A percentile compares a stretch with the other conserved stretches of the same genome.
Evolutionary conservation across 2,888 invertebrate species (phyloP).

Genomic region (Dione juno): DNA sequence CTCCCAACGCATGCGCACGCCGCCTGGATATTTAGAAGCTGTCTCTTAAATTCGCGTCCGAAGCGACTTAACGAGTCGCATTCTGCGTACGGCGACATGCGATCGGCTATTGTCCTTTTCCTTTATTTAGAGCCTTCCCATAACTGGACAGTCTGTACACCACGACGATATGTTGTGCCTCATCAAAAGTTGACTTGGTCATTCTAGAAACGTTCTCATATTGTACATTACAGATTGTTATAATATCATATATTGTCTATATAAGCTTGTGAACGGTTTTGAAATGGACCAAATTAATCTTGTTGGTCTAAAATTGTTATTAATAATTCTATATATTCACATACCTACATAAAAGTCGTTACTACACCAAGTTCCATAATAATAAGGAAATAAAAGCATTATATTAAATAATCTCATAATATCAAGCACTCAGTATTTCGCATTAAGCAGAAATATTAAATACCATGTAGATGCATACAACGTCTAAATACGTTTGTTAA

Average conservation of each 20-base stretch:
- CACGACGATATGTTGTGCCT: conserved; percentile 37
- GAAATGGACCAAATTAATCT: too few relatives aligned
- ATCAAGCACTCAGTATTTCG: conserved; percentile 18
- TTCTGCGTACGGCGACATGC: conserved; percentile 74
- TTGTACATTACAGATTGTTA: background rate
- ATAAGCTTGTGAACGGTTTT: background rate
- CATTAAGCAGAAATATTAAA: conserved; percentile 24
- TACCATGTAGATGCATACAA: conserved; percentile 29
- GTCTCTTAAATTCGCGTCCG: conserved; percentile 76
- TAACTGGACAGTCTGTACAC: conserved; percentile 51
- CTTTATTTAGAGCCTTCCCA: conserved; percentile 58
- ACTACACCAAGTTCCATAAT: background rate
- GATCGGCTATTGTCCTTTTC: conserved; percentile 70
- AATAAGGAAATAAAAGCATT: background rate
- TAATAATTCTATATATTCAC: too few relatives aligned
- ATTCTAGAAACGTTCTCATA: background rate
- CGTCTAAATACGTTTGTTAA: conserved; percentile 40
- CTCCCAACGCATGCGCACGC: conserved; percentile 73
- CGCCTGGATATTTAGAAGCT: conserved; percentile 80
- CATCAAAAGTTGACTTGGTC: conserved; percentile 28
- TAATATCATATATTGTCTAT: background rate
- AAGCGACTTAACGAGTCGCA: conserved; percentile 77
- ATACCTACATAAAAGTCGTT: too few relatives aligned
- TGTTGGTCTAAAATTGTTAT: too few relatives aligned
- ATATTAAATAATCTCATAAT: background rate